Evolutionary conservation across 2,797 vertebrate genomes (phyloP).

Genomic region (Perodicticus potto): DNA sequence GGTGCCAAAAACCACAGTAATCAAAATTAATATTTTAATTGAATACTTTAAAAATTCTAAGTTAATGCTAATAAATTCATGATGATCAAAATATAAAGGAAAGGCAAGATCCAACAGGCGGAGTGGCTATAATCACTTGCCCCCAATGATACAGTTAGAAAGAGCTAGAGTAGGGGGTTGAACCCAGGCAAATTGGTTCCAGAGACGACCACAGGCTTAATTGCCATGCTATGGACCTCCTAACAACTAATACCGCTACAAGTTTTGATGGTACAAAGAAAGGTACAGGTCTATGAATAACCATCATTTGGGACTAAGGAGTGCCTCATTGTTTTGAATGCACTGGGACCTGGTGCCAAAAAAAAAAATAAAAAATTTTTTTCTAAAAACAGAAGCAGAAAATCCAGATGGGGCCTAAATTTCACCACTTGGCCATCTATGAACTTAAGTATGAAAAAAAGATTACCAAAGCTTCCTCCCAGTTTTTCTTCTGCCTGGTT

Average conservation of each 20-base stretch:
- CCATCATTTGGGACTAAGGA: not conserved
- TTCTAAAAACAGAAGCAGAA: constrained; percentile 41
- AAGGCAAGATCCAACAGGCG: not conserved
- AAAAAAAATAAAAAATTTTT: not conserved
- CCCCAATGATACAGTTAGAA: not conserved
- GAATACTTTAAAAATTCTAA: constrained; percentile 35
- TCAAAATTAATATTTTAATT: constrained; percentile 12
- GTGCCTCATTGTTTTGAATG: constrained; percentile 9
- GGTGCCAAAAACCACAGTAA: not conserved
- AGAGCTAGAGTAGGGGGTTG: not conserved
- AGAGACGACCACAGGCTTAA: not conserved
- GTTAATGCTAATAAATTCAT: constrained; percentile 1
- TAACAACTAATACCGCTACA: not conserved
- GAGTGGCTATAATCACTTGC: not conserved
- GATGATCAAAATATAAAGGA: not conserved
- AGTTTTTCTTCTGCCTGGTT: not conserved
- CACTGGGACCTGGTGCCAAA: not conserved
- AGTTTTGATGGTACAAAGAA: not conserved
- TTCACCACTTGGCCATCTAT: not conserved
- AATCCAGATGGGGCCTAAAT: constrained; percentile 11
- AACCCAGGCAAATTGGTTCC: too few relatives aligned
- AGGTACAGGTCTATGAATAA: not conserved
- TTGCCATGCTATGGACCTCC: fast-evolving
- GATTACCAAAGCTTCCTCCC: constrained; percentile 43
- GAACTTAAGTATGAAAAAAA: constrained; percentile 19